Evolutionary conservation across 2,797 vertebrate genomes (phyloP).

Genomic region (Molossus alvarezi): DNA sequence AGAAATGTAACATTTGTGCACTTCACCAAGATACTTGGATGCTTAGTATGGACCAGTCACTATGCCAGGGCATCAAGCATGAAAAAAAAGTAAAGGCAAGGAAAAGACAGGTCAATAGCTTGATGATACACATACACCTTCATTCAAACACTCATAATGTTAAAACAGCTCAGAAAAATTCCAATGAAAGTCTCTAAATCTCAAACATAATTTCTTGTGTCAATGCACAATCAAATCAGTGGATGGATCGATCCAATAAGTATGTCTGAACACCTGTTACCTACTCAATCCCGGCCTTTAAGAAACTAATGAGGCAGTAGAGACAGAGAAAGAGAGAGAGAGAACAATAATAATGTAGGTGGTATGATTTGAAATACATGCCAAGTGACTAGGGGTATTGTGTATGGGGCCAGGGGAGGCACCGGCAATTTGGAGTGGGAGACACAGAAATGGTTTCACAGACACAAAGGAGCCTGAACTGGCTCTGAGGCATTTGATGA

Average conservation of each 20-base stretch:
- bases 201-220: constrained; percentile 6
- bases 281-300: background rate
- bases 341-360: background rate
- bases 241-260: background rate
- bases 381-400: background rate
- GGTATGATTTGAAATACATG: background rate
- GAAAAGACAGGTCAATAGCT: background rate
- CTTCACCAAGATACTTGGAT: background rate
- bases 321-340: background rate
- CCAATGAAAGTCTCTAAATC: background rate
- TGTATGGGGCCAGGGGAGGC: fast-evolving
- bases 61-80: background rate
- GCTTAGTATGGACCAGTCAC: background rate
- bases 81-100: background rate
- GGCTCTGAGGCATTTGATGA: background rate
- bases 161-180: background rate
- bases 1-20: background rate
- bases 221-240: background rate
- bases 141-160: background rate
- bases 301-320: background rate
- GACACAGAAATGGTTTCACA: background rate
- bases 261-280: background rate
- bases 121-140: fast-evolving
- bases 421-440: background rate
- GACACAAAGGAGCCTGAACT: background rate